Evolutionary conservation across 2,797 vertebrate species (phyloP).

Genomic region (Tauraco hartlaubi): DNA sequence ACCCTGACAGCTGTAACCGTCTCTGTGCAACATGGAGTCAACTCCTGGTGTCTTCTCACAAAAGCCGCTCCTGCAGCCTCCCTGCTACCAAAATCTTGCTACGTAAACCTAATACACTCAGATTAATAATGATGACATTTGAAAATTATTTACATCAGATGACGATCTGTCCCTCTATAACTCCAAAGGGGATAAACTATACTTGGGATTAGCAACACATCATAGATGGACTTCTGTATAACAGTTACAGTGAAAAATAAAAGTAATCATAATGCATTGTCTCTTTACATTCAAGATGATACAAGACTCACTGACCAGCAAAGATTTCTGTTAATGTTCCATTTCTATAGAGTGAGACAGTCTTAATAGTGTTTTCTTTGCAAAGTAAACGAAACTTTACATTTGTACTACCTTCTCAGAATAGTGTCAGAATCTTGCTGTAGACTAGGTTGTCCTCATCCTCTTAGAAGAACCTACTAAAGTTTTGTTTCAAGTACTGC

Average conservation of each 20-base stretch:
- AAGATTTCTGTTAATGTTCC: background rate
- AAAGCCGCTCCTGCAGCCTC: background rate
- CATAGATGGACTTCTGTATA: background rate
- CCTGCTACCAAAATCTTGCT: background rate
- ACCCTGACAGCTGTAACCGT: too few species aligned
- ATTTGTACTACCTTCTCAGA: background rate
- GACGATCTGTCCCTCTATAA: background rate
- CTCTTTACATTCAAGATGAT: background rate
- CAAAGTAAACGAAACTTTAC: background rate
- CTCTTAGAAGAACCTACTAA: background rate
- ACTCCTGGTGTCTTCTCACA: background rate
- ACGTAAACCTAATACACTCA: background rate
- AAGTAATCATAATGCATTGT: background rate
- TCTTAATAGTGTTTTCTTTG: background rate
- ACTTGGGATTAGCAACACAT: background rate
- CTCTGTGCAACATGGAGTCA: background rate
- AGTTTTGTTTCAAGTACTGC: background rate
- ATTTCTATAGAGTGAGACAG: background rate
- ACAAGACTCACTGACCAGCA: fast-evolving
- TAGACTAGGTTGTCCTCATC: fast-evolving
- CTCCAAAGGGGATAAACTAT: background rate
- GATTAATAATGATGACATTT: background rate
- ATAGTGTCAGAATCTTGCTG: background rate
- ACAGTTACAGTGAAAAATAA: background rate
- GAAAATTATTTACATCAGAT: background rate